Evolutionary conservation across 2,888 invertebrate species (phyloP).

Genomic region (Agrotis clavis): DNA sequence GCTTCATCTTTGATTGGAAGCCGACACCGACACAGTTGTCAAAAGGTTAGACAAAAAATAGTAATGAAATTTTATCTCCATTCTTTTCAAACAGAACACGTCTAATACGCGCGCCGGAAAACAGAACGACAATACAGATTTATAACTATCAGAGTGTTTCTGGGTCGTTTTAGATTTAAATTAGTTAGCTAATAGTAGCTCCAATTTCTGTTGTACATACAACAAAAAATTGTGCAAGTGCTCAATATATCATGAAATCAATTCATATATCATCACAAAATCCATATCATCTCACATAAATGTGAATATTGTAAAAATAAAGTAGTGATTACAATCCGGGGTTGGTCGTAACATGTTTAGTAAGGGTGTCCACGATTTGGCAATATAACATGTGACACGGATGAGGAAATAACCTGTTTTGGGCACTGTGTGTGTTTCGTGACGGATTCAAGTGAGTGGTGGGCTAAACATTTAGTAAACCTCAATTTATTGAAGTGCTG

Average conservation of each 20-base stretch:
- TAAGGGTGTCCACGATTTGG: slow-evolving; percentile 75
- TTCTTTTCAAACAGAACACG: no score
- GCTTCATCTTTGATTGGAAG: background rate
- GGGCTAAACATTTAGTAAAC: background rate
- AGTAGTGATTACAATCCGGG: slow-evolving; percentile 53
- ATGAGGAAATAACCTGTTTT: slow-evolving; percentile 54
- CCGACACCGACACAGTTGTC: background rate
- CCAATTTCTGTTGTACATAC: slow-evolving; percentile 13
- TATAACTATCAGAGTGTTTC: no score
- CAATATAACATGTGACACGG: slow-evolving; percentile 55
- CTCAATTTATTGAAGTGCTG: background rate
- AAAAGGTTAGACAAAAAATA: background rate
- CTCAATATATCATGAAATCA: slow-evolving; percentile 4
- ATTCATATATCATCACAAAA: slow-evolving; percentile 36
- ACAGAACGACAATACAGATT: no score
- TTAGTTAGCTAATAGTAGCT: background rate
- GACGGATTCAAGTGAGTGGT: slow-evolving; percentile 35
- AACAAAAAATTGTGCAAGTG: background rate
- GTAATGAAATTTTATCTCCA: no score
- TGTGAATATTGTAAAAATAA: slow-evolving; percentile 75
- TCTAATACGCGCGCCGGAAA: no score
- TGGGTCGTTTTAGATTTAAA: background rate
- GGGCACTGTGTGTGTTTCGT: slow-evolving; percentile 59
- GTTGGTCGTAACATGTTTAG: slow-evolving; percentile 64
- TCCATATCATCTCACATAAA: slow-evolving; percentile 46